Conservation (phyloP, 2,888 invertebrate species). For the Hirtodrosophila duncani region DNA sequence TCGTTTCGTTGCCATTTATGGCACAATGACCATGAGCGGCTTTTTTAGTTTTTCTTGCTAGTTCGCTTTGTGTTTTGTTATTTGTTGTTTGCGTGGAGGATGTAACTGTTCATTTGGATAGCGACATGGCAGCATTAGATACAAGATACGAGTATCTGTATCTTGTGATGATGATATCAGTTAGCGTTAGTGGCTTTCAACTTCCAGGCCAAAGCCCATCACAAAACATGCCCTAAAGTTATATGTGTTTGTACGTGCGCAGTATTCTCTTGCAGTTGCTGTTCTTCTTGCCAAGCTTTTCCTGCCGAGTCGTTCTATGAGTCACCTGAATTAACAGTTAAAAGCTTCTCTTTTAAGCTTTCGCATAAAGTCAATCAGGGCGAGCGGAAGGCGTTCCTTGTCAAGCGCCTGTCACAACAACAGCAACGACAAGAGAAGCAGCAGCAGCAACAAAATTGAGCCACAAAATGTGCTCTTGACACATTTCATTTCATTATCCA, state of each 20-base stretch:
- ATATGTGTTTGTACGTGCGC: no score
- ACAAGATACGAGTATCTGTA: conserved; percentile 21
- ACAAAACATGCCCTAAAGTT: conserved; percentile 16
- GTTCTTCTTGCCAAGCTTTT: conserved; percentile 2
- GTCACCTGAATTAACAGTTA: no score
- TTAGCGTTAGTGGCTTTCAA: no score
- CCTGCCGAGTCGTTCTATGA: no score
- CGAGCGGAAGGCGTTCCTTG: conserved; percentile 27
- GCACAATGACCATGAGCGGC: conserved; percentile 75
- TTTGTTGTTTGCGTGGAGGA: conserved; percentile 54
- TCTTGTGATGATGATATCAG: conserved; percentile 53
- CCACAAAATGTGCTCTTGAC: conserved; percentile 44
- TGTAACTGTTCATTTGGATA: conserved; percentile 60
- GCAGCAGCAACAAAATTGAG: conserved; percentile 31
- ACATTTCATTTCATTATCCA: conserved; percentile 68
- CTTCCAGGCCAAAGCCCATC: no score
- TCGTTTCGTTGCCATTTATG: conserved; percentile 75
- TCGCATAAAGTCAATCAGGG: conserved; percentile 5
- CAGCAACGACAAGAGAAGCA: conserved; percentile 5
- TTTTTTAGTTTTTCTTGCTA: conserved; percentile 33
- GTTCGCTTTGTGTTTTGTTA: conserved; percentile 19
- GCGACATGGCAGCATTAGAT: conserved; percentile 45
- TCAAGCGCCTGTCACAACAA: conserved; percentile 26
- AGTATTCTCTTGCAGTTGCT: no score
- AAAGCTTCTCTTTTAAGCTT: conserved; percentile 10